Conservation (phyloP, 2,888 invertebrate genomes). For the Chamaedrilus cognettii region DNA sequence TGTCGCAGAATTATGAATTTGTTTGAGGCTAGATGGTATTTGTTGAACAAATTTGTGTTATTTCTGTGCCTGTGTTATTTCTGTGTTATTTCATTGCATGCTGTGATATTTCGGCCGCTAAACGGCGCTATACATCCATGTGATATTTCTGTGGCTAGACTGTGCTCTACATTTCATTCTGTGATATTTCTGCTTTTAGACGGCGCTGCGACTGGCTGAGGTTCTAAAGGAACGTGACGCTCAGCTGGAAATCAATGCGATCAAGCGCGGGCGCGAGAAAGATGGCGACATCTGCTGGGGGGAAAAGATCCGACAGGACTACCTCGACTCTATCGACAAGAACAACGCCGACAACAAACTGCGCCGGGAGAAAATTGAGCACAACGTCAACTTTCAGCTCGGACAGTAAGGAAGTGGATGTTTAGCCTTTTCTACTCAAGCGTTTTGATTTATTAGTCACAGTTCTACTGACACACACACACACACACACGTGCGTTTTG, state of each 20-base stretch:
- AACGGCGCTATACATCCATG: too few relatives aligned
- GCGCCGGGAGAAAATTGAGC: conserved; percentile 42
- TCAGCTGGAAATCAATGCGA: conserved; percentile 55
- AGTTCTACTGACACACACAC: too few relatives aligned
- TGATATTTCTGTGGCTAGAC: too few relatives aligned
- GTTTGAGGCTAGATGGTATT: too few relatives aligned
- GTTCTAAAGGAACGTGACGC: conserved; percentile 60
- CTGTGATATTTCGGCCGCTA: too few relatives aligned
- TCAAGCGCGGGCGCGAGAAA: conserved; percentile 11
- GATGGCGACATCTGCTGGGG: background rate
- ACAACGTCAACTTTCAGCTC: conserved; percentile 47
- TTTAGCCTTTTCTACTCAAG: too few relatives aligned
- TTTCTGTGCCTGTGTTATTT: too few relatives aligned
- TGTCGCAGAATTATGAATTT: too few relatives aligned
- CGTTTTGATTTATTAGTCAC: too few relatives aligned
- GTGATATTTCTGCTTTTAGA: conserved; percentile 43
- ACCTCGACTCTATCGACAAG: conserved; percentile 48
- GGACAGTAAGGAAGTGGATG: conserved; percentile 53
- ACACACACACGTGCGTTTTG: too few relatives aligned
- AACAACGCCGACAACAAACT: conserved; percentile 49
- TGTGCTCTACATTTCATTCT: background rate
- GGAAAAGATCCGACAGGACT: conserved; percentile 43
- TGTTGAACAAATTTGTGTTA: too few relatives aligned
- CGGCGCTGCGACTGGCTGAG: conserved; percentile 58
- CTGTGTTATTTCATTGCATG: too few relatives aligned